Evolutionary conservation across 1,140 invertebrate species (phyloP).

Genomic region (Drosophila ogumai): DNA sequence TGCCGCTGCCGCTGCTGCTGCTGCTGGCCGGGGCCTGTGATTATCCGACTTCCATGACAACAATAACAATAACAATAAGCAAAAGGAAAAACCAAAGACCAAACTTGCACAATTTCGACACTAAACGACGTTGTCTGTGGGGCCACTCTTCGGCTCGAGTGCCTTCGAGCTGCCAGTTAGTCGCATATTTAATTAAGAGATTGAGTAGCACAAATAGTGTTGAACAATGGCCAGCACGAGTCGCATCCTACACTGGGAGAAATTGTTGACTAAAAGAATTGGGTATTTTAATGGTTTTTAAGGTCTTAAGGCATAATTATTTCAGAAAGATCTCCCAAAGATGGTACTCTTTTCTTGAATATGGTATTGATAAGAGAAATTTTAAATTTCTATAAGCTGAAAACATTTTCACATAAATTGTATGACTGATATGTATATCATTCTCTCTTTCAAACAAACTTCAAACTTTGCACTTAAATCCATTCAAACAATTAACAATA

Average conservation of each 20-base stretch:
- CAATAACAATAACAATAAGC: constrained; percentile 59
- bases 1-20: constrained; percentile 21
- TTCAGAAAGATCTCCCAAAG: not conserved
- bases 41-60: constrained; percentile 58
- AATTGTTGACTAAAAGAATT: not conserved
- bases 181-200: constrained; percentile 85
- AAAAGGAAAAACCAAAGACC: constrained; percentile 71
- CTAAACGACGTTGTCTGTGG: constrained; percentile 72
- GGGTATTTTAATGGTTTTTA: not conserved
- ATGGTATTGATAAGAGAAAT: not conserved
- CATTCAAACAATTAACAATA: not conserved
- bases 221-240: constrained; percentile 78
- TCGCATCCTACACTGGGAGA: constrained; percentile 55
- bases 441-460: not conserved
- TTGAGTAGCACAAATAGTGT: constrained; percentile 77
- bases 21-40: constrained; percentile 65
- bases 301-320: not conserved
- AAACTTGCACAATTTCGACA: constrained; percentile 82
- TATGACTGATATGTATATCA: not conserved
- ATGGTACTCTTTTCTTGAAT: too few relatives aligned
- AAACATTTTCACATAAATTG: too few relatives aligned
- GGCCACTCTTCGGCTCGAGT: constrained; percentile 30
- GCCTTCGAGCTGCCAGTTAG: constrained; percentile 57
- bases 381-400: too few relatives aligned
- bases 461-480: not conserved